These are phyloP conservation scores for Platypus cylindrus DNA, from an alignment of 2,888 invertebrate genomes.

Conservation along the genomic window DNA sequence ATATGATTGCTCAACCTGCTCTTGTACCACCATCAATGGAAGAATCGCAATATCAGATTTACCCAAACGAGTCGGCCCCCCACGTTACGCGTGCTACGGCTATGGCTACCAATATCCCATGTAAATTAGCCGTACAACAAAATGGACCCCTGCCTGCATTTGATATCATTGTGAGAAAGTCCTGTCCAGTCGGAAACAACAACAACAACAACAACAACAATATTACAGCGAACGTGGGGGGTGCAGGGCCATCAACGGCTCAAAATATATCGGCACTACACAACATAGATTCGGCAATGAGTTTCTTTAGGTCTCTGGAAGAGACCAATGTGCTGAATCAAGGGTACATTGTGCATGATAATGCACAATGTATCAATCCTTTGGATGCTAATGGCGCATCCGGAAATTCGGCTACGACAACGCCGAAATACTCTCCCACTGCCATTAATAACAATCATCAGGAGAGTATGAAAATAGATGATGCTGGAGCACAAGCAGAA, in stretches of 20 bases:
- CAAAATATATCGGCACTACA: too few species aligned
- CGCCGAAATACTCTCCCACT: slow-evolving; percentile 8
- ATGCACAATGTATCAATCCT: too few species aligned
- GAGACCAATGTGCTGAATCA: too few species aligned
- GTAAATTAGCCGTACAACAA: too few species aligned
- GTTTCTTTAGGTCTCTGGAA: too few species aligned
- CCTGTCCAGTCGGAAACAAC: too few species aligned
- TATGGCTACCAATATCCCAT: slow-evolving; percentile 56
- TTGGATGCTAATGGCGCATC: too few species aligned
- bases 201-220: too few species aligned
- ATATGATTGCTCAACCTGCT: slow-evolving; percentile 32
- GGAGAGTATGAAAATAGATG: neutral
- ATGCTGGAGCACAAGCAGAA: neutral
- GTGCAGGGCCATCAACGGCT: slow-evolving; percentile 43
- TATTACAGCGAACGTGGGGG: slow-evolving; percentile 74
- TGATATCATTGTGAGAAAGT: too few species aligned
- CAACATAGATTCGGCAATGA: too few species aligned
- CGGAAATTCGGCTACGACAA: neutral
- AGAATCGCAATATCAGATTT: slow-evolving; percentile 41
- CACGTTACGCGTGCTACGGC: slow-evolving; percentile 63
- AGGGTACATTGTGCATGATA: too few species aligned
- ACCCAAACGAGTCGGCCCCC: slow-evolving; percentile 80
- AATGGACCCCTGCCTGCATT: too few species aligned
- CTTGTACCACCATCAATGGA: slow-evolving; percentile 33
- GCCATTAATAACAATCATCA: slow-evolving; percentile 10